A percentile compares a stretch with the other conserved stretches of the same genome.
Conservation (phyloP, 2,113 vertebrate genomes). For the Sturnira hondurensis region DNA sequence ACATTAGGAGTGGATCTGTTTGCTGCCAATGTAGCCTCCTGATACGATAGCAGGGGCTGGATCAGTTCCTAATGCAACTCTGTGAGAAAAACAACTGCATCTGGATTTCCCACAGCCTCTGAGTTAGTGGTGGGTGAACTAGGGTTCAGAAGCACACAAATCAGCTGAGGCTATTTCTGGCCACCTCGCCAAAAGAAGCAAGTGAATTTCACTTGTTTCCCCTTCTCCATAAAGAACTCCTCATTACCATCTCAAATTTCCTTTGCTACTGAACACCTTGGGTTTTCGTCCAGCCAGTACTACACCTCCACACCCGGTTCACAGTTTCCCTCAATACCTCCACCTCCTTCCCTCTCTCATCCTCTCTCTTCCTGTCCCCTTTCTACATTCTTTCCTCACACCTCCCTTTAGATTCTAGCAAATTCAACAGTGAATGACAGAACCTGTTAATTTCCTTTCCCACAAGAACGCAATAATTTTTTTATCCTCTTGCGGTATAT, state of each 20-base stretch:
- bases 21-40: constrained; percentile 48
- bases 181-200: not conserved
- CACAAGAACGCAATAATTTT: constrained; percentile 14
- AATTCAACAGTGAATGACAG: not conserved
- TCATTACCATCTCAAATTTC: not conserved
- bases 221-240: not conserved
- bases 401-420: not conserved
- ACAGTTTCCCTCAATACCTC: no score
- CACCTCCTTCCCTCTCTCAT: not conserved
- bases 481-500: constrained; percentile 42
- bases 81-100: constrained; percentile 28
- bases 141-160: constrained; percentile 30
- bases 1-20: constrained; percentile 50
- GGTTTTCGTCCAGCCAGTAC: not conserved
- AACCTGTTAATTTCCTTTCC: not conserved
- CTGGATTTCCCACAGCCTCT: constrained; percentile 53
- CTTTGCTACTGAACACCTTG: not conserved
- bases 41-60: constrained; percentile 39
- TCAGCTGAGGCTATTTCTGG: not conserved
- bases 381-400: not conserved
- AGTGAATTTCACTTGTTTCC: not conserved
- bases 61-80: constrained; percentile 48
- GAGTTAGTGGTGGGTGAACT: constrained; percentile 13
- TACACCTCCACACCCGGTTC: no score
- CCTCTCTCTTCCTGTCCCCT: not conserved